phyloP scores from a whole-genome alignment of 1,140 invertebrate genomes.

The Drosophila nikananu region DNA sequence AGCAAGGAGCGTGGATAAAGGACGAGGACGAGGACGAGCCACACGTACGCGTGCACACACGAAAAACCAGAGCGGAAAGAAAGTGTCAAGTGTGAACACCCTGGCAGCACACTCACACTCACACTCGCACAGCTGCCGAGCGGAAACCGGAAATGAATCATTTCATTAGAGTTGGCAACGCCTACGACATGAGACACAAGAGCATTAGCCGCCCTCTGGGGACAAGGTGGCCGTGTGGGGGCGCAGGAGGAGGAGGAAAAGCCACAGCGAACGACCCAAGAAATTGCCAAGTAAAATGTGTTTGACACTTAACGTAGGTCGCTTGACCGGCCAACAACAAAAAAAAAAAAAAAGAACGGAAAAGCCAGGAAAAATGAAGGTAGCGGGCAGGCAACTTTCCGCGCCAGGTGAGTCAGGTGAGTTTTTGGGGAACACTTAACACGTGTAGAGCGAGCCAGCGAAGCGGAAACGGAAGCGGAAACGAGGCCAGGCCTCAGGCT shows the following conservation, averaged over 20 bases:
- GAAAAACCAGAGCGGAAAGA: conserved; percentile 66
- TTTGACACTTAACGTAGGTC: conserved; percentile 82
- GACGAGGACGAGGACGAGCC: conserved; percentile 12
- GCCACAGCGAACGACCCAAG: conserved; percentile 68
- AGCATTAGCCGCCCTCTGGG: conserved; percentile 48
- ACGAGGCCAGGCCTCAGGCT: conserved; percentile 4
- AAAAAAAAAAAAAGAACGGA: background rate
- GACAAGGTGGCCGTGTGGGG: background rate
- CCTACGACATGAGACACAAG: conserved; percentile 76
- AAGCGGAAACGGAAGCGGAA: conserved; percentile 42
- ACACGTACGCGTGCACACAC: conserved; percentile 35
- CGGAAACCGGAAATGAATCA: conserved; percentile 82
- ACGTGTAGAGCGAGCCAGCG: conserved; percentile 34
- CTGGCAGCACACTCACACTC: conserved; percentile 12
- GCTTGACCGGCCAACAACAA: conserved; percentile 44
- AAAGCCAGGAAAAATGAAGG: background rate
- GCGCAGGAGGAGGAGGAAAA: background rate
- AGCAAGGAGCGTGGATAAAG: conserved; percentile 34
- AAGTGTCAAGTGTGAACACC: conserved; percentile 71
- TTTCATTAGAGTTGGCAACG: conserved; percentile 83
- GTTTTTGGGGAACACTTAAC: conserved; percentile 39
- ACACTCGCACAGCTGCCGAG: conserved; percentile 30
- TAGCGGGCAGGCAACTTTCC: background rate
- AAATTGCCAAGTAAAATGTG: conserved; percentile 79
- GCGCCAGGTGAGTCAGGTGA: conserved; percentile 33